Percentiles rank a stretch among this genome's conserved stretches.
Conservation (phyloP, 37 sponge, comb jelly and placozoan species). For the Spongia lamella region DNA sequence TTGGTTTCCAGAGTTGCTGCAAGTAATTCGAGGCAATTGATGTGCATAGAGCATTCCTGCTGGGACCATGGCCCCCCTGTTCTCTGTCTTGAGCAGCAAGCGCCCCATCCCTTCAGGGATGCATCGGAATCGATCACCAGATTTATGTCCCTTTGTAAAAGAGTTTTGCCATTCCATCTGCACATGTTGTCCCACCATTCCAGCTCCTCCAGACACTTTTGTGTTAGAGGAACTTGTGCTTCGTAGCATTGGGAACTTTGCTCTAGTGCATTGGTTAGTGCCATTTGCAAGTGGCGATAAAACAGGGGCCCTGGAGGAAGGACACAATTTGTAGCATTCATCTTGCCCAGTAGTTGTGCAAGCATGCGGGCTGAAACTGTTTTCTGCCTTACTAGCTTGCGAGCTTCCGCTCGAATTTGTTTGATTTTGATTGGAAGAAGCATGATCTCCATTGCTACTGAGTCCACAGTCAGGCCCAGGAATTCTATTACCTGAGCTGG, state of each 20-base stretch:
- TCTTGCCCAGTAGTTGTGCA: slow-evolving; percentile 17
- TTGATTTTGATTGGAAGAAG: slow-evolving; percentile 16
- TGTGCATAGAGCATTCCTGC: slow-evolving; percentile 31
- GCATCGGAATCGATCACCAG: slow-evolving; percentile 43
- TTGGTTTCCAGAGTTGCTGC: slow-evolving; percentile 23
- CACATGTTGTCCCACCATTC: slow-evolving; percentile 33
- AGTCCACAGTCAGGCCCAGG: slow-evolving; percentile 30
- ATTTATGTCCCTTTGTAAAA: neutral
- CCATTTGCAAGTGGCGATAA: slow-evolving; percentile 16
- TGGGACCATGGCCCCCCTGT: slow-evolving; percentile 35
- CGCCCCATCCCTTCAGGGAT: slow-evolving; percentile 49
- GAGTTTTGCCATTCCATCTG: slow-evolving; percentile 23
- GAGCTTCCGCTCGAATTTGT: neutral
- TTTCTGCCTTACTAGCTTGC: neutral
- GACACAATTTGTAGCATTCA: slow-evolving; percentile 8
- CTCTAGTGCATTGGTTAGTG: neutral
- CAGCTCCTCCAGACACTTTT: slow-evolving; percentile 21
- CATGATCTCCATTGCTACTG: slow-evolving; percentile 18
- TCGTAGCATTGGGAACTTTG: slow-evolving; percentile 12
- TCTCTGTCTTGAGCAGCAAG: neutral
- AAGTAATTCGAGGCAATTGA: slow-evolving; percentile 46
- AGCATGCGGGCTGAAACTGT: neutral
- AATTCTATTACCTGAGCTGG: slow-evolving; percentile 37
- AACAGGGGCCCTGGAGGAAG: slow-evolving; percentile 21
- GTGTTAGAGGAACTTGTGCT: slow-evolving; percentile 1